Evolutionary conservation across 1,140 invertebrate species (phyloP).

Genomic region (Venustaconcha ellipsiformis): DNA sequence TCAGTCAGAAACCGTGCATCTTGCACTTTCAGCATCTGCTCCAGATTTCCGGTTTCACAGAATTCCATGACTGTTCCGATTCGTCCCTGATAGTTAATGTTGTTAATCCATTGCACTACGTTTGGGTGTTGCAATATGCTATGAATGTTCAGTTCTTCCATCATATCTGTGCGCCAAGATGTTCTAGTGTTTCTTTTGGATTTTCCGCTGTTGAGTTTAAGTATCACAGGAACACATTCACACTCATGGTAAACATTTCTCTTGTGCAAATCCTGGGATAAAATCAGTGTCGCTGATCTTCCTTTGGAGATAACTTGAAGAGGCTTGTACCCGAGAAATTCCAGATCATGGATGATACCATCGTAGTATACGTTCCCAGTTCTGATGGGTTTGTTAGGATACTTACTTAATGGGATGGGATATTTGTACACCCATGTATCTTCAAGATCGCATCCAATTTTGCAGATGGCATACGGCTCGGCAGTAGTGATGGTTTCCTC

Average conservation of each 20-base stretch:
- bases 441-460: constrained; percentile 40
- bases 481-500: constrained; percentile 1
- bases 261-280: constrained; percentile 41
- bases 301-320: constrained; percentile 41
- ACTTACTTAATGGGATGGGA: constrained; percentile 44
- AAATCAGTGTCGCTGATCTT: constrained; percentile 37
- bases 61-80: constrained; percentile 54
- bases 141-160: constrained; percentile 52
- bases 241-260: constrained; percentile 32
- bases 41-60: constrained; percentile 56
- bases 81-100: constrained; percentile 42
- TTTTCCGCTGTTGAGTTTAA: constrained; percentile 46
- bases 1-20: constrained; percentile 52
- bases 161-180: constrained; percentile 23
- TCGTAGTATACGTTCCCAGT: constrained; percentile 51
- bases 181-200: constrained; percentile 25
- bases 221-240: constrained; percentile 41
- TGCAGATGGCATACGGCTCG: constrained; percentile 27
- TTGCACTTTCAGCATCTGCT: constrained; percentile 44
- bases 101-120: constrained; percentile 48
- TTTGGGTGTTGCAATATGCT: constrained; percentile 49
- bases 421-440: constrained; percentile 50
- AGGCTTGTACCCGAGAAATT: constrained; percentile 47
- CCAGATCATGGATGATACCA: constrained; percentile 43
- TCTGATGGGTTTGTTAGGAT: constrained; percentile 38